Conservation (phyloP, 2,113 vertebrate species). For the Cricetomys ansorgei region DNA sequence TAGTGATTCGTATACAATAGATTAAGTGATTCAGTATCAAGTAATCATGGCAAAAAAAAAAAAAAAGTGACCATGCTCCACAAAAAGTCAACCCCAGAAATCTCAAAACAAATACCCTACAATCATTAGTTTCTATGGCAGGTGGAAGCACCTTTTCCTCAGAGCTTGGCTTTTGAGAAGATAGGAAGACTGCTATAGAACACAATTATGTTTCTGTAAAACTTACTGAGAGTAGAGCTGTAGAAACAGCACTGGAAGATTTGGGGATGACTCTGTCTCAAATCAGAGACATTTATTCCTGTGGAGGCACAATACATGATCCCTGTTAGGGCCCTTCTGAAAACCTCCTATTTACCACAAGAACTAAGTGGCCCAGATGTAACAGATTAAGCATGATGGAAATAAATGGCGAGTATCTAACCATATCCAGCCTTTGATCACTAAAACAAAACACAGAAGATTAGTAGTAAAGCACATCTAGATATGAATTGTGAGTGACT, state of each 20-base stretch:
- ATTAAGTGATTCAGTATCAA: background rate
- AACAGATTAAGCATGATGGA: background rate
- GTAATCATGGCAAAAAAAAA: too few species aligned
- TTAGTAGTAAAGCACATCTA: background rate
- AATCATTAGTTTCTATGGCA: background rate
- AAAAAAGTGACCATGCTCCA: too few species aligned
- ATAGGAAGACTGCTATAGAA: background rate
- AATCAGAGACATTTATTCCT: background rate
- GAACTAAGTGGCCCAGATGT: background rate
- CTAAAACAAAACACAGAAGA: background rate
- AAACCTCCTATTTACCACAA: background rate
- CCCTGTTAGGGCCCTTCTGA: background rate
- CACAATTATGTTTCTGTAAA: background rate
- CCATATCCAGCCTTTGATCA: background rate
- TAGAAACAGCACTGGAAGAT: background rate
- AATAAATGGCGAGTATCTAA: background rate
- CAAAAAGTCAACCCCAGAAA: conserved; percentile 9
- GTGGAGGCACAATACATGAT: background rate
- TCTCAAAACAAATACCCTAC: conserved; percentile 10
- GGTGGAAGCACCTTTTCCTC: background rate
- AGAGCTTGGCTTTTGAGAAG: background rate
- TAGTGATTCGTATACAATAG: background rate
- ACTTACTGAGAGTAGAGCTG: background rate
- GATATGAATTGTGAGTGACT: background rate
- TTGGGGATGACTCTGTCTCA: background rate